Conservation (phyloP, 2,888 invertebrate species). For the Uloborus plumipes region DNA sequence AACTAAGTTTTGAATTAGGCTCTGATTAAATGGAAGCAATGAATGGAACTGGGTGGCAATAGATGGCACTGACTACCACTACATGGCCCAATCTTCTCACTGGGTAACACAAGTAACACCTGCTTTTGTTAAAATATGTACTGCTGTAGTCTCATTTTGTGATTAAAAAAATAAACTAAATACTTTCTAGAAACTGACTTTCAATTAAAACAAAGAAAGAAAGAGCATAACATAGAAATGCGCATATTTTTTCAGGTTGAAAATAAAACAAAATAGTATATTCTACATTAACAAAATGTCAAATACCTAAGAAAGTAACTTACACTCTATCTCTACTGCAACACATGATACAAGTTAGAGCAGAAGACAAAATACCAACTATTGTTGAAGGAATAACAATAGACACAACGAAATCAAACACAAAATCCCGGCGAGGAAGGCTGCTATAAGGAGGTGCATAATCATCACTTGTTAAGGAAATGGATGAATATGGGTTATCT, state of each 20-base stretch:
- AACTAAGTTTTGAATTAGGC: too few relatives aligned
- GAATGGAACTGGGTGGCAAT: too few relatives aligned
- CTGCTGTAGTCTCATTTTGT: too few relatives aligned
- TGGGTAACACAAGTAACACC: too few relatives aligned
- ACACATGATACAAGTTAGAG: slow-evolving; percentile 55
- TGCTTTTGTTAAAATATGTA: too few relatives aligned
- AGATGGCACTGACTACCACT: too few relatives aligned
- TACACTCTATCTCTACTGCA: slow-evolving; percentile 57
- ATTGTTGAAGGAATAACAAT: slow-evolving; percentile 55
- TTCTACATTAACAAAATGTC: background rate
- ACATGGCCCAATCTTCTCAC: too few relatives aligned
- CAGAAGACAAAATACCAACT: slow-evolving; percentile 44
- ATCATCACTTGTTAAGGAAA: slow-evolving; percentile 49
- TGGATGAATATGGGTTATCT: slow-evolving; percentile 47
- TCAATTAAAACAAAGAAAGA: too few relatives aligned
- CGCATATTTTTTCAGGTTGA: background rate
- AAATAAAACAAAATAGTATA: background rate
- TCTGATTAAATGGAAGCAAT: too few relatives aligned
- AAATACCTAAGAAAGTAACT: slow-evolving; percentile 5
- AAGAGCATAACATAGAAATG: background rate
- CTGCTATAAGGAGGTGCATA: slow-evolving; percentile 43
- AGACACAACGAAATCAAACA: slow-evolving; percentile 58
- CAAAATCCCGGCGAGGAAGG: slow-evolving; percentile 55
- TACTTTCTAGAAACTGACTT: too few relatives aligned
- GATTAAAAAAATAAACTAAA: too few relatives aligned